phyloP scores from a whole-genome alignment of 2,888 invertebrate genomes.

The Amphipoea oculea region DNA sequence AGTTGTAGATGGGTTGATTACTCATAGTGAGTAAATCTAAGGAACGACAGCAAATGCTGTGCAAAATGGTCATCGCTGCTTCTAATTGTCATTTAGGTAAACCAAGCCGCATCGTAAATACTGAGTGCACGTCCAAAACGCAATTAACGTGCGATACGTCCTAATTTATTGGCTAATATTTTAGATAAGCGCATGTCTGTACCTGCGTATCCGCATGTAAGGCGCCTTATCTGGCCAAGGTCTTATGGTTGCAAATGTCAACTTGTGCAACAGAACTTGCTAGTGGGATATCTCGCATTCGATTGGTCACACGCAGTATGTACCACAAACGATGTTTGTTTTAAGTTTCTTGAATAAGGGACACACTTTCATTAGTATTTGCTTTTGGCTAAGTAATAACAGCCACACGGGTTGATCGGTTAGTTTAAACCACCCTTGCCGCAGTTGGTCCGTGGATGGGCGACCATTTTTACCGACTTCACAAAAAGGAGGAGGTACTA shows the following conservation, averaged over 20 bases:
- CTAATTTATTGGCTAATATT: constrained; percentile 1
- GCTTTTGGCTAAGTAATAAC: no score
- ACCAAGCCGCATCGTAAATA: constrained; percentile 9
- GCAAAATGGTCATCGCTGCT: background rate
- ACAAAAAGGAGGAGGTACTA: no score
- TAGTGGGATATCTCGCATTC: background rate
- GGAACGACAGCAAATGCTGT: background rate
- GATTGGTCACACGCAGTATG: no score
- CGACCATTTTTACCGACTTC: no score
- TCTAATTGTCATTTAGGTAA: background rate
- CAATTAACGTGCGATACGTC: background rate
- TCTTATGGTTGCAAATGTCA: constrained; percentile 9
- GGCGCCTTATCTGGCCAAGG: background rate
- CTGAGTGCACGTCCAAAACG: background rate
- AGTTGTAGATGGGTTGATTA: no score
- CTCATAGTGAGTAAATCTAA: background rate
- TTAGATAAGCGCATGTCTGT: constrained; percentile 3
- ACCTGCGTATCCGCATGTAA: background rate
- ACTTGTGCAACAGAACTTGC: background rate
- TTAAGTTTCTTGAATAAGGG: no score
- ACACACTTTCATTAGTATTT: no score
- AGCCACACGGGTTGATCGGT: no score
- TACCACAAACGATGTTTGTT: no score
- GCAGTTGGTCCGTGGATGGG: no score
- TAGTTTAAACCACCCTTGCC: no score